These are phyloP conservation scores for Vidua macroura DNA, from an alignment of 2,113 vertebrate species.

Conservation along the genomic window DNA sequence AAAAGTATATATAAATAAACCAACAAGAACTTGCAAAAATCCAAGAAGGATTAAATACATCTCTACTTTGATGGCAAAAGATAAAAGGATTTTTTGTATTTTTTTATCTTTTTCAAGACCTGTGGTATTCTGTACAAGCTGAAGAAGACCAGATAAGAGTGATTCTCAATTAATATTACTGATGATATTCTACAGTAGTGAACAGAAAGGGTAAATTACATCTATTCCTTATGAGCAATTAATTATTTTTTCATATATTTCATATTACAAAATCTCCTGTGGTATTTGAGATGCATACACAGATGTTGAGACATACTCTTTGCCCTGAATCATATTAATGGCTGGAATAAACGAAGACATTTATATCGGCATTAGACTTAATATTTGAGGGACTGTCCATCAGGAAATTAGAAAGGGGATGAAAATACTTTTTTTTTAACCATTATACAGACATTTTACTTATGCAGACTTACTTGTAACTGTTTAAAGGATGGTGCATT, in stretches of 20 bases:
- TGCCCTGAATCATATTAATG: not conserved
- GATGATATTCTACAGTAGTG: not conserved
- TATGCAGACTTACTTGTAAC: conserved; percentile 75
- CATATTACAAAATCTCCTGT: not conserved
- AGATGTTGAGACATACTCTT: not conserved
- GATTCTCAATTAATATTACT: not conserved
- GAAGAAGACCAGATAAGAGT: not conserved
- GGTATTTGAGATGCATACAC: not conserved
- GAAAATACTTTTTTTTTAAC: not conserved
- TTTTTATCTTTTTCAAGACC: not conserved
- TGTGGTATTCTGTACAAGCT: not conserved
- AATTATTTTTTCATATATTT: not conserved
- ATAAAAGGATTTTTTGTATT: not conserved
- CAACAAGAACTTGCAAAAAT: not conserved
- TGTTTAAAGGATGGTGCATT: conserved; percentile 80
- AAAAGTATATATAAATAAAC: not conserved
- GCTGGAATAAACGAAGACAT: not conserved
- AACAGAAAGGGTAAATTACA: not conserved
- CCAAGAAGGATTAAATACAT: not conserved
- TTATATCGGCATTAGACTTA: not conserved
- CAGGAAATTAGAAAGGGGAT: not conserved
- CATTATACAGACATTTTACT: not conserved
- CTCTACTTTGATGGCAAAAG: not conserved
- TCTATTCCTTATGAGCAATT: not conserved
- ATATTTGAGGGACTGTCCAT: not conserved